Conservation (phyloP, 2,888 invertebrate genomes). For the Lasiommata megera region DNA sequence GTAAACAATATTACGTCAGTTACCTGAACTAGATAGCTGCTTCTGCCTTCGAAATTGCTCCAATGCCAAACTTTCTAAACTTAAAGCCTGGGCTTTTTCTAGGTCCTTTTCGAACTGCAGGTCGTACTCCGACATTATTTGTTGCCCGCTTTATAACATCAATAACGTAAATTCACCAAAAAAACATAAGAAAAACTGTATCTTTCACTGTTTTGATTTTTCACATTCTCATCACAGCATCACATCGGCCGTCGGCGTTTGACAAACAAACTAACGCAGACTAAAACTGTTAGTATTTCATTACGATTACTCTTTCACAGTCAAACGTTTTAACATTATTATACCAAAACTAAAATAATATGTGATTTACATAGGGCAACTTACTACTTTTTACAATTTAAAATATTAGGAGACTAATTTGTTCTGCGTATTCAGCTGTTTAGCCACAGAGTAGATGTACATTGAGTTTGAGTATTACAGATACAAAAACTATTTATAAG, state of each 20-base stretch:
- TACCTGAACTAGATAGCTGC: conserved; percentile 73
- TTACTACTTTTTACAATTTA: conserved; percentile 55
- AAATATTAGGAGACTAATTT: not conserved
- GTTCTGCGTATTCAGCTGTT: not conserved
- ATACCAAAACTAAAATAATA: conserved; percentile 50
- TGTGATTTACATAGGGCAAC: conserved; percentile 45
- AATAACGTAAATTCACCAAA: conserved; percentile 49
- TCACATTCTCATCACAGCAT: conserved; percentile 28
- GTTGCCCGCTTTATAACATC: conserved; percentile 48
- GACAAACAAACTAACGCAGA: conserved; percentile 11
- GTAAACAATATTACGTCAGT: conserved; percentile 69
- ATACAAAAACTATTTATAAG: too few relatives aligned
- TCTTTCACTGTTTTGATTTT: conserved; percentile 23
- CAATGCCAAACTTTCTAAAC: conserved; percentile 91
- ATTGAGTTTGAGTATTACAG: too few relatives aligned
- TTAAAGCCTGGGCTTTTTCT: conserved; percentile 93
- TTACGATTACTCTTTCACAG: not conserved
- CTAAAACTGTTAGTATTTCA: conserved; percentile 4
- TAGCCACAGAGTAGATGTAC: conserved; percentile 25
- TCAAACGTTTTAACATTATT: conserved; percentile 32
- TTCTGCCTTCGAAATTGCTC: conserved; percentile 90
- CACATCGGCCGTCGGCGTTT: conserved; percentile 31
- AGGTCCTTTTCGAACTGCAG: conserved; percentile 92
- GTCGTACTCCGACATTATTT: conserved; percentile 85
- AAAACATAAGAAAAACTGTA: conserved; percentile 54